Evolutionary conservation across 2,113 vertebrate species (phyloP).

Genomic region (Acrocephalus kingi): DNA sequence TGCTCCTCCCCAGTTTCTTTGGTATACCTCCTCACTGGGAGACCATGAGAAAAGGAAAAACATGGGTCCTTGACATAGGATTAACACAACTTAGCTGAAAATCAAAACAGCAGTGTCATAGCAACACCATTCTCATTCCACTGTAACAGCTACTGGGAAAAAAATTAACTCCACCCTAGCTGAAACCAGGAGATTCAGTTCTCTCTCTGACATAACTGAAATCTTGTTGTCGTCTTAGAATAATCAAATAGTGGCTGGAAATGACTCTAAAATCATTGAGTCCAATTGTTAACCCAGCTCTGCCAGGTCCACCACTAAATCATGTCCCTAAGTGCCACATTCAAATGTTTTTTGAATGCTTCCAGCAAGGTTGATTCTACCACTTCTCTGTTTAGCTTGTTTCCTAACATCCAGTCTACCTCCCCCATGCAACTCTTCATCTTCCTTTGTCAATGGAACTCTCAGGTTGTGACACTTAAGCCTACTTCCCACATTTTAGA

Average conservation of each 20-base stretch:
- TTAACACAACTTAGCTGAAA: not conserved
- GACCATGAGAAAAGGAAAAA: not conserved
- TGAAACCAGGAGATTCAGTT: not conserved
- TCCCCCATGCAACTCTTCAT: not conserved
- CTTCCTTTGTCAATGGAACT: not conserved
- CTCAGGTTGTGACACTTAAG: slow-evolving; percentile 9
- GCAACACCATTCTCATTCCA: not conserved
- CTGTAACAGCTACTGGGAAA: not conserved
- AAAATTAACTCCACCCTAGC: not conserved
- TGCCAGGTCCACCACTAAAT: not conserved
- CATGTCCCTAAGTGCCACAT: not conserved
- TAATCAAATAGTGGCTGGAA: not conserved
- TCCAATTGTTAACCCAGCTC: not conserved
- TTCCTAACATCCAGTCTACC: not conserved
- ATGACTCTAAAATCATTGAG: not conserved
- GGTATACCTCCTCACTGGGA: not conserved
- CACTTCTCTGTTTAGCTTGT: not conserved
- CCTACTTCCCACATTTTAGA: not conserved
- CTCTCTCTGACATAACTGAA: not conserved
- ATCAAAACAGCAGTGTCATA: not conserved
- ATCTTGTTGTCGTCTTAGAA: not conserved
- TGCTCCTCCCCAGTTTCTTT: not conserved
- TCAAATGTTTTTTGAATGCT: accelerated
- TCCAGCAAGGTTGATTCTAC: not conserved
- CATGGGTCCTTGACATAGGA: not conserved